Conservation (phyloP, 2,113 vertebrate species). For the Scopus umbretta region DNA sequence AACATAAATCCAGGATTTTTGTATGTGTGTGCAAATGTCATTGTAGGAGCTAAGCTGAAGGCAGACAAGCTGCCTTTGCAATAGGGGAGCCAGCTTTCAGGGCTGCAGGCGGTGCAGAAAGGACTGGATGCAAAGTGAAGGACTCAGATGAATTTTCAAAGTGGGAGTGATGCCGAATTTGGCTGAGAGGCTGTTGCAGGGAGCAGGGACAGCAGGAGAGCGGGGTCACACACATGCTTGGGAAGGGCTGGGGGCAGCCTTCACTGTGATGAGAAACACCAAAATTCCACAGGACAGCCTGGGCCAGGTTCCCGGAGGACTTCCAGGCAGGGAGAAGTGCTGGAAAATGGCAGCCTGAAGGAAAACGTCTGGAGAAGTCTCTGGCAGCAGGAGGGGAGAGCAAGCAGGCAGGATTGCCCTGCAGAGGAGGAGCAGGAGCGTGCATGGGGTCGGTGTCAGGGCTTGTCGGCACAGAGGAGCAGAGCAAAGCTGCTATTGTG, state of each 20-base stretch:
- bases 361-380: background rate
- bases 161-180: background rate
- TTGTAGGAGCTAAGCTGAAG: background rate
- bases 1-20: conserved; percentile 13
- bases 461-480: conserved; percentile 43
- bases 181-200: background rate
- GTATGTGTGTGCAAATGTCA: background rate
- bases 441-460: background rate
- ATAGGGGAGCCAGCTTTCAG: background rate
- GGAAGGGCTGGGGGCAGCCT: background rate
- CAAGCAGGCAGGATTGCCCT: background rate
- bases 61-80: background rate
- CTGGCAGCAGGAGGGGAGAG: background rate
- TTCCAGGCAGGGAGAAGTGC: background rate
- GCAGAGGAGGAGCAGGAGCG: background rate
- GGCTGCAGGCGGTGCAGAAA: background rate
- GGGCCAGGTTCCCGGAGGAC: background rate
- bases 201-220: background rate
- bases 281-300: background rate
- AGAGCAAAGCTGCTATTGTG: conserved; percentile 57
- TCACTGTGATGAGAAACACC: background rate
- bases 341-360: background rate
- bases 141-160: background rate
- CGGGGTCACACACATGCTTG: background rate
- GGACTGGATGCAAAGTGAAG: background rate